These are phyloP conservation scores for Cecidostiba fungosa DNA, from an alignment of 2,888 invertebrate species.

Conservation along the genomic window DNA sequence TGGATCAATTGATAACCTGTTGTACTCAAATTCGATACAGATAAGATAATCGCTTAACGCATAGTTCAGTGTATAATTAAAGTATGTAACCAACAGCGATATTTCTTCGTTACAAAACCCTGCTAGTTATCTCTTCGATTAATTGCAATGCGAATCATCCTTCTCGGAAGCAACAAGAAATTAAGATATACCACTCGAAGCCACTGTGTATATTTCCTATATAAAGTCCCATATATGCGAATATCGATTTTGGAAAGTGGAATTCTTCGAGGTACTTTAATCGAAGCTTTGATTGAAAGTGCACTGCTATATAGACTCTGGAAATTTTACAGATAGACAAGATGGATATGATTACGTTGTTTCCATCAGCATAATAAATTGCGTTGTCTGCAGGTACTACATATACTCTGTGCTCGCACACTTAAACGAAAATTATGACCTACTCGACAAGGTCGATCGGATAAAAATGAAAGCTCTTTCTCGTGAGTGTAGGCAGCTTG, in stretches of 20 bases:
- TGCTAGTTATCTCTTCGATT: background rate
- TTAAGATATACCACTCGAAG: background rate
- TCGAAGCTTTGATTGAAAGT: constrained; percentile 53
- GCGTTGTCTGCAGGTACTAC: background rate
- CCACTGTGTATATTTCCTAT: background rate
- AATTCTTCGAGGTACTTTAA: constrained; percentile 51
- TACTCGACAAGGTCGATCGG: constrained; percentile 12
- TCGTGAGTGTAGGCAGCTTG: background rate
- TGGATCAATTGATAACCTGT: too few species aligned
- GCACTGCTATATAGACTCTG: background rate
- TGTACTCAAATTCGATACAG: too few species aligned
- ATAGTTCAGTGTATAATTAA: background rate
- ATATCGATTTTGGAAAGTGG: constrained; percentile 48
- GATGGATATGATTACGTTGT: constrained; percentile 30
- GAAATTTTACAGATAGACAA: constrained; percentile 42
- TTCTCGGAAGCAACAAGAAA: background rate
- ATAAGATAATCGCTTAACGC: background rate
- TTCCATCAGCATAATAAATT: constrained; percentile 43
- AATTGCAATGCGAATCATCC: background rate
- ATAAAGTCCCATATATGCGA: background rate
- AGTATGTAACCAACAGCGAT: background rate
- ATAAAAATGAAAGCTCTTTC: constrained; percentile 7
- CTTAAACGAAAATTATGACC: constrained; percentile 13
- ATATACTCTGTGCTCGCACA: background rate
- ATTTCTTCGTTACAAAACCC: background rate